A percentile compares a stretch with the other conserved stretches of the same genome.
phyloP scores from a whole-genome alignment of 1,140 invertebrate species.

The Drosophila sp. region DNA sequence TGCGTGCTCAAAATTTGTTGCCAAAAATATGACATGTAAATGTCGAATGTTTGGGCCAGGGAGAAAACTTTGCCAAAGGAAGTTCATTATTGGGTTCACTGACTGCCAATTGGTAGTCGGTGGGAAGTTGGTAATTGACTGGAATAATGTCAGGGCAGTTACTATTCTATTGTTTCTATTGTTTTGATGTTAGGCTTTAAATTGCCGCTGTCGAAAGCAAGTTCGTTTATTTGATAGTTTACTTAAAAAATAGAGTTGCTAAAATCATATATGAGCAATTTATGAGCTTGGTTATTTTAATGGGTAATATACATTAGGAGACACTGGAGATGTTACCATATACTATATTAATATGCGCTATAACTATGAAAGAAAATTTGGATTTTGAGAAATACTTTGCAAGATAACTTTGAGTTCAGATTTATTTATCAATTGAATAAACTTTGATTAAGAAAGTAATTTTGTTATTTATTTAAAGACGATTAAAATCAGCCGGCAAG shows the following conservation, averaged over 20 bases:
- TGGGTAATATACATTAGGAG: slow-evolving; percentile 3
- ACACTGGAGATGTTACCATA: slow-evolving; percentile 20
- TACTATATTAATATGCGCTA: background rate
- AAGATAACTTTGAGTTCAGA: no score
- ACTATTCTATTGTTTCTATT: slow-evolving; percentile 24
- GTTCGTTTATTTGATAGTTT: background rate
- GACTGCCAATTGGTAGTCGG: slow-evolving; percentile 29
- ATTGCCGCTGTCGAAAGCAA: slow-evolving; percentile 19
- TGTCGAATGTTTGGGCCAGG: background rate
- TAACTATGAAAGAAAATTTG: no score
- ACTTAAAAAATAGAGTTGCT: slow-evolving; percentile 4
- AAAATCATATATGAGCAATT: slow-evolving; percentile 10
- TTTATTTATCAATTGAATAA: no score
- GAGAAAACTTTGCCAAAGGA: slow-evolving; percentile 28
- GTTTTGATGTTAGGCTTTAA: slow-evolving; percentile 32
- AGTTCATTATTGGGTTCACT: slow-evolving; percentile 34
- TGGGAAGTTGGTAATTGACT: slow-evolving; percentile 41
- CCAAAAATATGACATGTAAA: slow-evolving; percentile 68
- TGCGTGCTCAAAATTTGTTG: slow-evolving; percentile 72
- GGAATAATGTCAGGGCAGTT: slow-evolving; percentile 51
- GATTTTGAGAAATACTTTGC: no score
- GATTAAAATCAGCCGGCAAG: no score
- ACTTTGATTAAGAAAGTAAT: background rate
- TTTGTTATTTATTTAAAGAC: no score
- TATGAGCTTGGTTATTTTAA: slow-evolving; percentile 4